Percentiles rank a stretch among this genome's conserved stretches.
Conservation (phyloP, 2,888 invertebrate genomes). For the Caenorhabditis plicata region DNA sequence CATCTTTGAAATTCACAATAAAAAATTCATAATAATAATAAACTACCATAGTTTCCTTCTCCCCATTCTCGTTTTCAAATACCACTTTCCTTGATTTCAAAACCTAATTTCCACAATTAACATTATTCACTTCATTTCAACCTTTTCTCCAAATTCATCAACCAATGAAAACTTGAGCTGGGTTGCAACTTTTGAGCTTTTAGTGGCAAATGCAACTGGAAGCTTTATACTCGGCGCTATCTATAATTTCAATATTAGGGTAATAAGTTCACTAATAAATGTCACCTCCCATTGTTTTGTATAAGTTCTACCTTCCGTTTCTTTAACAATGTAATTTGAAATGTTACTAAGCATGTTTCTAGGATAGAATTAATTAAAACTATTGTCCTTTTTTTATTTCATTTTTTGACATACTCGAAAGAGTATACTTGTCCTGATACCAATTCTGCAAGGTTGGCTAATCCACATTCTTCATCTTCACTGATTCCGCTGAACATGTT, state of each 20-base stretch:
- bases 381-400: background rate
- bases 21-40: background rate
- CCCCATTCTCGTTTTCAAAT: slow-evolving; percentile 9
- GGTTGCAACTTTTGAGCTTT: slow-evolving; percentile 19
- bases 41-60: slow-evolving; percentile 2
- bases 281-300: slow-evolving; percentile 5
- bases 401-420: background rate
- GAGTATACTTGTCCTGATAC: slow-evolving; percentile 6
- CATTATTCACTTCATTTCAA: slow-evolving; percentile 3
- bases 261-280: background rate
- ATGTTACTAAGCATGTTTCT: slow-evolving; percentile 5
- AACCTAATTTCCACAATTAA: slow-evolving; percentile 7
- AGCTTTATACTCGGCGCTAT: slow-evolving; percentile 30
- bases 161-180: slow-evolving; percentile 23
- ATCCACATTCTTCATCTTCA: too few species aligned
- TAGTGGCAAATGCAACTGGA: slow-evolving; percentile 23
- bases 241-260: background rate
- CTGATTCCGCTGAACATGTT: slow-evolving; percentile 11
- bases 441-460: too few species aligned
- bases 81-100: background rate
- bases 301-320: slow-evolving; percentile 5
- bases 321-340: slow-evolving; percentile 1
- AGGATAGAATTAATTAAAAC: slow-evolving; percentile 3
- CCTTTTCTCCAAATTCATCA: slow-evolving; percentile 11
- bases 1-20: too few species aligned